Evolutionary conservation across 1,140 invertebrate species (phyloP).

Genomic region (Drosophila ananassae): DNA sequence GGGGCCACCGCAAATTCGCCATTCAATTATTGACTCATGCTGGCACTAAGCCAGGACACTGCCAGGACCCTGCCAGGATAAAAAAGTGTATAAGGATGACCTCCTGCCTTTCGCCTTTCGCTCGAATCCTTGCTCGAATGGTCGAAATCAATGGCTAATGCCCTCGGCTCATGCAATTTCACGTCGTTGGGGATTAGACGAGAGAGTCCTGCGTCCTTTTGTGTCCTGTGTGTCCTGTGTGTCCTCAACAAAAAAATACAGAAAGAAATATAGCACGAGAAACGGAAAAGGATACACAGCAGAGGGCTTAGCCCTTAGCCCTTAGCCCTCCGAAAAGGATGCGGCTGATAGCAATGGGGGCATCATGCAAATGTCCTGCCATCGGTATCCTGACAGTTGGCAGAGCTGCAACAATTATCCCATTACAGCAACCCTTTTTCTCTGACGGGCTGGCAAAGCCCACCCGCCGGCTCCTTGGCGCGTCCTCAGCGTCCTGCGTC

Average conservation of each 20-base stretch:
- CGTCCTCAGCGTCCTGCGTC: not conserved
- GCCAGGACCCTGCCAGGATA: constrained; percentile 1
- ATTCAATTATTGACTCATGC: constrained; percentile 81
- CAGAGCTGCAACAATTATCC: constrained; percentile 76
- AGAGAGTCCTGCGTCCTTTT: not conserved
- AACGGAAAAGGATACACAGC: constrained; percentile 26
- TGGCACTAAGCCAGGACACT: constrained; percentile 71
- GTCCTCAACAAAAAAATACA: not conserved
- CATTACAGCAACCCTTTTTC: constrained; percentile 71
- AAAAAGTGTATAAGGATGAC: constrained; percentile 6
- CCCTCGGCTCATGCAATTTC: constrained; percentile 73
- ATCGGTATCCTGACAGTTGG: constrained; percentile 49
- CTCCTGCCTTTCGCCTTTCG: not conserved
- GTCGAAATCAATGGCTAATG: constrained; percentile 80
- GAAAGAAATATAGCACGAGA: not conserved
- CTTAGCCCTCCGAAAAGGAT: constrained; percentile 7
- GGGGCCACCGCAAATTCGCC: constrained; percentile 26
- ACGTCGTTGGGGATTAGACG: constrained; percentile 55
- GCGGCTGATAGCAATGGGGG: not conserved
- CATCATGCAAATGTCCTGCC: constrained; percentile 23
- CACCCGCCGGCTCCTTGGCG: constrained; percentile 45
- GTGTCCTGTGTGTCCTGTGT: constrained; percentile 31
- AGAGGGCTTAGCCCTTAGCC: constrained; percentile 2
- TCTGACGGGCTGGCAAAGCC: not conserved
- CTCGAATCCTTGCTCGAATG: constrained; percentile 26